Conservation (phyloP, 2,113 vertebrate genomes). For the Odontesthes bonariensis region DNA sequence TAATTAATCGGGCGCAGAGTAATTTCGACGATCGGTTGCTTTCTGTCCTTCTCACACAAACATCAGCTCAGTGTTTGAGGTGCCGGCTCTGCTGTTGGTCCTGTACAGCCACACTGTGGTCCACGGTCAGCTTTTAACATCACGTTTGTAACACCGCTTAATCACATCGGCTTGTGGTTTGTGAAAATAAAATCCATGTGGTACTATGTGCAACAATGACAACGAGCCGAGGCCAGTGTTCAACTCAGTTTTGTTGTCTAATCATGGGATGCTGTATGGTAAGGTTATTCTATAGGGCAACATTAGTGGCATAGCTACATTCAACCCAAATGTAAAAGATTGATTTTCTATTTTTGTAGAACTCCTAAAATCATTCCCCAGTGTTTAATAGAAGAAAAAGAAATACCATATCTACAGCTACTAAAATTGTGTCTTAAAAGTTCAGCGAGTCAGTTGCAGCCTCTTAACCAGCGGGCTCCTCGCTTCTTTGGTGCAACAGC, state of each 20-base stretch:
- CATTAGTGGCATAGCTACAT: slow-evolving; percentile 2
- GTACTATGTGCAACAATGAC: neutral
- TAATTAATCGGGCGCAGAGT: slow-evolving; percentile 1
- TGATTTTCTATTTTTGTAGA: slow-evolving; percentile 58
- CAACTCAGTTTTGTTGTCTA: neutral
- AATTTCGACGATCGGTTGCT: neutral
- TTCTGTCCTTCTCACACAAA: neutral
- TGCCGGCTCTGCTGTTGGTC: neutral
- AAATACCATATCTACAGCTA: slow-evolving; percentile 15
- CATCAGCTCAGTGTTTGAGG: neutral
- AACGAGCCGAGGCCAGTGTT: slow-evolving; percentile 1
- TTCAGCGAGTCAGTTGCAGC: slow-evolving; percentile 10
- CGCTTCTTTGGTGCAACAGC: neutral
- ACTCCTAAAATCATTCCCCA: neutral
- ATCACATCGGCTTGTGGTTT: neutral
- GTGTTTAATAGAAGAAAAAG: slow-evolving; percentile 17
- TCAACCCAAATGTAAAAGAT: slow-evolving; percentile 14
- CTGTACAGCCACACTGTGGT: neutral
- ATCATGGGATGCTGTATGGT: slow-evolving; percentile 19
- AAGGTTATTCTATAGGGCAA: slow-evolving; percentile 2
- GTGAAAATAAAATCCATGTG: slow-evolving; percentile 1
- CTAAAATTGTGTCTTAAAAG: slow-evolving; percentile 1
- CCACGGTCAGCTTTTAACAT: neutral
- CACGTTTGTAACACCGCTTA: slow-evolving; percentile 9
- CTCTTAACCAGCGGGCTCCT: neutral